Evolutionary conservation across 1,140 invertebrate genomes (phyloP).

Genomic region (Drosophila bocqueti): DNA sequence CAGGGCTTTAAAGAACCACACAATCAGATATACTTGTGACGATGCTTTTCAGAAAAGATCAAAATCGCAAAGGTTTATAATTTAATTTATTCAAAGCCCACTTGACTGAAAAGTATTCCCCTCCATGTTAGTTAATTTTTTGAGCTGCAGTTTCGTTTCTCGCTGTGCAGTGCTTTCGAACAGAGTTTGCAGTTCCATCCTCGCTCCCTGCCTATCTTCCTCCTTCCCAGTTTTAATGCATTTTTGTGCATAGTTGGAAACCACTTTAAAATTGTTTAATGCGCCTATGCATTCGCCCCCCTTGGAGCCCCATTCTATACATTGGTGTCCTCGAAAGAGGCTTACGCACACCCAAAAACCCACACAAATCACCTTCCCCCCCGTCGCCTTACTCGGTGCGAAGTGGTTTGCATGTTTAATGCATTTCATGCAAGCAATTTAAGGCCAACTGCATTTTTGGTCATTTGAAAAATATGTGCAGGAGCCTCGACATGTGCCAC

Average conservation of each 20-base stretch:
- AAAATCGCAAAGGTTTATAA: background rate
- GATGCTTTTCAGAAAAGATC: background rate
- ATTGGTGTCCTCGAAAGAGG: background rate
- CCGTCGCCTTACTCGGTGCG: slow-evolving; percentile 11
- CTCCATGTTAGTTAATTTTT: background rate
- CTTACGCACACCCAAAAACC: slow-evolving; percentile 33
- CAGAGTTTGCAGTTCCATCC: slow-evolving; percentile 24
- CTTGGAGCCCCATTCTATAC: background rate
- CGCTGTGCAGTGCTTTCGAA: slow-evolving; percentile 14
- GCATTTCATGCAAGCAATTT: slow-evolving; percentile 76
- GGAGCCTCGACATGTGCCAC: slow-evolving; percentile 59
- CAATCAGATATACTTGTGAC: background rate
- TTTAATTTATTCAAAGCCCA: background rate
- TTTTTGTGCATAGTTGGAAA: slow-evolving; percentile 56
- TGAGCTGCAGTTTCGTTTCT: background rate
- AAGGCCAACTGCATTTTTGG: slow-evolving; percentile 72
- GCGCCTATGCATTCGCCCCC: slow-evolving; percentile 16
- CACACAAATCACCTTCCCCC: slow-evolving; percentile 27
- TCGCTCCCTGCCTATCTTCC: background rate
- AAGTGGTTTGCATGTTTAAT: slow-evolving; percentile 64
- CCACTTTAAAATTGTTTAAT: slow-evolving; percentile 63
- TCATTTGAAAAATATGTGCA: slow-evolving; percentile 67
- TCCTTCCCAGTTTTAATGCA: slow-evolving; percentile 50
- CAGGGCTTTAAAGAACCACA: slow-evolving; percentile 17
- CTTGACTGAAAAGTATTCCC: background rate